Evolutionary conservation across 1,140 invertebrate species (phyloP), one percentile per base, ranked within the genome.

Genomic region (Lordiphosa stackelbergi): DNA sequence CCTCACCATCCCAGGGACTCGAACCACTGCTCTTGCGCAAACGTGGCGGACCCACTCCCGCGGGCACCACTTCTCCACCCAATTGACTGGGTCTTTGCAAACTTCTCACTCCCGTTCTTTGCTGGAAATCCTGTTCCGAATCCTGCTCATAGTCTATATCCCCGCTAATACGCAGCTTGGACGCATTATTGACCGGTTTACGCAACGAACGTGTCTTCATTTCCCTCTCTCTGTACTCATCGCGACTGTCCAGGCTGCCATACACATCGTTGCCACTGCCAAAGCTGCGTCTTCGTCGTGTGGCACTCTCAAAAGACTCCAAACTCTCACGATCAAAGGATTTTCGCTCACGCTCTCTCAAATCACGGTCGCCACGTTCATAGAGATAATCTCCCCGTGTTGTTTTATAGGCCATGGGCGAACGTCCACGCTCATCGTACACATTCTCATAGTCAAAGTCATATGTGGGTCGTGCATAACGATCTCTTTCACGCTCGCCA

Each of bases 1-100:
- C 87, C 57, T 91, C 90, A 24, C 90, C 90, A 84, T 91, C 90
- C 90, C 90, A 91, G 12, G 90, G 90, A 56, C 90, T 90, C 45
- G 84, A 88, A 41, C 89, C 73, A 62, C 86, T 87, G 74, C 84
- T 89, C 69, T 87, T 89, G 69, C 73, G 75, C 40, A 77, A 56
- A 28, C 74, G 74, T 13, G 85, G 71, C 43, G 66, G 71, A n/a
- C 11, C 61, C 37, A 35, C 22, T 28, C 52, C 63, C 22, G 42
- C 19, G 1, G 63, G 63, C 12, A 66, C 35, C 16, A 59, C 60
- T 8, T 54, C 71, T 1, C 60, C 70, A 6, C 73, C 68, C 19
- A 86, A 40, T 34, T 87, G 85, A 48, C 59, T 70, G 24, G 85
- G 86, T 8, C 87, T 62, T 48, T 87, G 85, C 35, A 87, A 56